Conservation (phyloP, 2,797 vertebrate species). For the Tauraco hartlaubi region DNA sequence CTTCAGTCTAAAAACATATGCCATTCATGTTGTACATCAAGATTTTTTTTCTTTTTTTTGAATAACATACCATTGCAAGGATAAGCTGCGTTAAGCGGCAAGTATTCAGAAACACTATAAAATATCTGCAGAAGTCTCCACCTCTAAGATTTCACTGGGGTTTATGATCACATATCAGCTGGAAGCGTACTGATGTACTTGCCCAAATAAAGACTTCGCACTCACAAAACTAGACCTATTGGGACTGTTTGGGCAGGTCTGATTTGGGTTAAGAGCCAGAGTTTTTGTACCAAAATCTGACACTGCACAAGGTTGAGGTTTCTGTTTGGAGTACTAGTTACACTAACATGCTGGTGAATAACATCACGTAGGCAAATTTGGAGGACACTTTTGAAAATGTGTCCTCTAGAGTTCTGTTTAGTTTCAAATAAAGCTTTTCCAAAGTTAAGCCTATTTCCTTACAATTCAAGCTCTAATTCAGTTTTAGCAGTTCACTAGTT, state of each 20-base stretch:
- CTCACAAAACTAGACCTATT: background rate
- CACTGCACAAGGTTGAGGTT: background rate
- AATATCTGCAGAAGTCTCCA: background rate
- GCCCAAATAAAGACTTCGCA: background rate
- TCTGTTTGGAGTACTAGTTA: background rate
- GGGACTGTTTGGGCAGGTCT: background rate
- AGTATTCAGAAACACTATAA: background rate
- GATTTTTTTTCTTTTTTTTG: background rate
- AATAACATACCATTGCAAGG: slow-evolving; percentile 15
- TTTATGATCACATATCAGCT: background rate
- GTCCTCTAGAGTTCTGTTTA: background rate
- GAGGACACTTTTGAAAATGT: background rate
- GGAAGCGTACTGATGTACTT: background rate
- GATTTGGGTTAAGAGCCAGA: background rate
- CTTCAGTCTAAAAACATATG: background rate
- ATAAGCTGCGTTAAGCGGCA: background rate
- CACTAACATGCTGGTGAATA: background rate
- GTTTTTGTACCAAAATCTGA: background rate
- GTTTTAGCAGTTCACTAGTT: background rate
- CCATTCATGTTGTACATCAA: background rate
- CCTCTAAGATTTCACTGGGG: background rate
- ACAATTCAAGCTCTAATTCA: background rate
- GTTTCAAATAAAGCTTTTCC: background rate
- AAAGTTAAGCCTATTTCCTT: background rate
- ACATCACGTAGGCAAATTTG: background rate